Percentiles rank a stretch among this genome's conserved stretches.
Evolutionary conservation across 2,888 invertebrate genomes (phyloP).

Genomic region (Drosophila neoperkinsi): DNA sequence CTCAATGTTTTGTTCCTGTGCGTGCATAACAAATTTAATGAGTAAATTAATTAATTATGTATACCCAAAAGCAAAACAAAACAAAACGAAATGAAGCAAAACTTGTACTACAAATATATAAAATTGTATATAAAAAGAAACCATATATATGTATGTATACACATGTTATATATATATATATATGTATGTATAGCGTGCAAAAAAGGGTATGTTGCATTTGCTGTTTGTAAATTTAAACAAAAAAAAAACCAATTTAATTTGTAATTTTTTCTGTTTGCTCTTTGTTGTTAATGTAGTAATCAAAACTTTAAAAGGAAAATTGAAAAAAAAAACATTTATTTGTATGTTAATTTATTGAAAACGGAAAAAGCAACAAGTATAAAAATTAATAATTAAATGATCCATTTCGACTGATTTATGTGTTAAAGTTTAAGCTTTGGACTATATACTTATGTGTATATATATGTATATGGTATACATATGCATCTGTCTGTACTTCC

Average conservation of each 20-base stretch:
- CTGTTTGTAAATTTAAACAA: slow-evolving; percentile 49
- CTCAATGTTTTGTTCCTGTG: slow-evolving; percentile 59
- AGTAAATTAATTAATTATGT: slow-evolving; percentile 25
- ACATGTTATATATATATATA: slow-evolving; percentile 11
- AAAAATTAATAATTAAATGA: slow-evolving; percentile 36
- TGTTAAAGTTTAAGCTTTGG: slow-evolving; percentile 67
- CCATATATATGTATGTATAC: slow-evolving; percentile 27
- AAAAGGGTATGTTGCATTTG: slow-evolving; percentile 38
- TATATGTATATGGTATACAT: slow-evolving; percentile 7
- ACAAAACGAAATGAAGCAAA: slow-evolving; percentile 14
- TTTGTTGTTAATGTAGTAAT: slow-evolving; percentile 13
- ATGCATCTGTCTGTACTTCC: slow-evolving; percentile 32
- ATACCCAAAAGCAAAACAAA: slow-evolving; percentile 5
- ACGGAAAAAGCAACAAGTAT: slow-evolving; percentile 26
- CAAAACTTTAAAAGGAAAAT: slow-evolving; percentile 8
- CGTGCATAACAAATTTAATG: slow-evolving; percentile 29
- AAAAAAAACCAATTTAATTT: slow-evolving; percentile 33
- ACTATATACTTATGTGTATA: slow-evolving; percentile 39
- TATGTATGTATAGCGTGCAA: slow-evolving; percentile 14
- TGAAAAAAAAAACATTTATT: slow-evolving; percentile 18
- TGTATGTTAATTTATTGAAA: slow-evolving; percentile 53
- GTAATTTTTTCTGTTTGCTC: slow-evolving; percentile 3
- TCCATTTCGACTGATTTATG: slow-evolving; percentile 71
- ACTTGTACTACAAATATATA: slow-evolving; percentile 10
- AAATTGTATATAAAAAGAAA: slow-evolving; percentile 34